These are phyloP conservation scores for Lepus oiostolus DNA, from an alignment of 2,797 vertebrate genomes.

Conservation along the genomic window DNA sequence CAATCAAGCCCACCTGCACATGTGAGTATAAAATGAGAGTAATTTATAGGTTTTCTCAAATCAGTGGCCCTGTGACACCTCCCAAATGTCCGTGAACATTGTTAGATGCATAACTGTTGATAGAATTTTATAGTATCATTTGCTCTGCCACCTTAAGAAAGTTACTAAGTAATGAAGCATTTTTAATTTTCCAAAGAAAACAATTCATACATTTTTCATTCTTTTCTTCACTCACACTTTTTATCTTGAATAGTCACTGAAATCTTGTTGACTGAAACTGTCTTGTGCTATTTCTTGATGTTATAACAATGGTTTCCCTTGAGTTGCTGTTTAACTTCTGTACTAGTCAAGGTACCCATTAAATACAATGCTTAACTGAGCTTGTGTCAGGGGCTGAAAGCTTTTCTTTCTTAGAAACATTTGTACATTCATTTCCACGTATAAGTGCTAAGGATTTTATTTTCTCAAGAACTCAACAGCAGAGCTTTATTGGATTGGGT, in stretches of 20 bases:
- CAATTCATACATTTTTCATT: neutral
- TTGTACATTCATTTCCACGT: constrained; percentile 64
- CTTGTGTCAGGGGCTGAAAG: constrained; percentile 56
- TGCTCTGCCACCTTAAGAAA: constrained; percentile 74
- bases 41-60: constrained; percentile 73
- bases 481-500: constrained; percentile 23
- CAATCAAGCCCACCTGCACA: neutral
- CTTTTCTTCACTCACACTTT: neutral
- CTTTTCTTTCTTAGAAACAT: constrained; percentile 63
- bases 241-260: constrained; percentile 34
- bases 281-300: neutral
- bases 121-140: constrained; percentile 77
- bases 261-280: constrained; percentile 15
- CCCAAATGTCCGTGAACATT: constrained; percentile 61
- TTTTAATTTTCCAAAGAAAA: constrained; percentile 74
- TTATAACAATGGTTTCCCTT: neutral
- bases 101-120: constrained; percentile 78
- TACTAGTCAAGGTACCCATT: constrained; percentile 15
- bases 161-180: constrained; percentile 77
- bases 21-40: constrained; percentile 63
- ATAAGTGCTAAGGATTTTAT: constrained; percentile 59
- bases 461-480: constrained; percentile 63
- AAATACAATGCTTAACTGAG: constrained; percentile 45
- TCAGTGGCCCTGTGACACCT: constrained; percentile 72
- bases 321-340: neutral